Base-by-base conservation (phyloP, 2,113 vertebrate species). In the Megaceryle torquata region DNA sequence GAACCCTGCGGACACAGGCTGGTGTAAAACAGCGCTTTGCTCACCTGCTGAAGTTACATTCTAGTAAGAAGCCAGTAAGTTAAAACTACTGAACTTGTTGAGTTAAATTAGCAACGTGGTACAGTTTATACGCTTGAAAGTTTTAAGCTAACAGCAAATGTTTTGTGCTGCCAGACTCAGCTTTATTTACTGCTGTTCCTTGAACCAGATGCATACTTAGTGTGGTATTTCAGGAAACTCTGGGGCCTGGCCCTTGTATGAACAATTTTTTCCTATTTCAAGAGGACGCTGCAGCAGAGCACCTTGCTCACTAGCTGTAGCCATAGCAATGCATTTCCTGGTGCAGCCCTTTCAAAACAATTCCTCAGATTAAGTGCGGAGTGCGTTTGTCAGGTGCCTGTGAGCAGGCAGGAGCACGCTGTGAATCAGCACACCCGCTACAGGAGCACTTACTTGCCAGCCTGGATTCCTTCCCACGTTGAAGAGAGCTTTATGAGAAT, bases 381-480 rank as follows among this genome's bases (percentile, higher is more conserved):
- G 51, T 9, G 31, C 0, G 0, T 33, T 13, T 59, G 83, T 86
- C 76, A 82, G 64, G 60, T 61, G 82, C 28, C 76, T 70, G 75
- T 22, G 50, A 75, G 29, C 46, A 61, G 39, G 79, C 86, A 89
- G 89, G 25, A 86, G 51, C 83, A 51, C 4, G 60, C 74, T 17
- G 8, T 89, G 88, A 88, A 80, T 84, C 88, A 82, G 76, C 74
- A 15, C 3, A 48, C 1, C 50, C 65, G 41, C 41, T 64, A 94
- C 15, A 25, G 33, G 57, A 88, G 90, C 21, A 91, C 98, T 96
- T 91, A 99, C 99, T 97, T 99, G 79, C 99, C 99, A 35, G 99
- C 99, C 98, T 99, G 99, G 86, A 99, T 99, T 28, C 99, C 99
- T 64, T 99, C 99, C 99, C 99, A 99, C 0, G 99, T 99, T 1